Evolutionary conservation across 2,113 vertebrate species (phyloP).

Genomic region (Hemibagrus wyckioides): DNA sequence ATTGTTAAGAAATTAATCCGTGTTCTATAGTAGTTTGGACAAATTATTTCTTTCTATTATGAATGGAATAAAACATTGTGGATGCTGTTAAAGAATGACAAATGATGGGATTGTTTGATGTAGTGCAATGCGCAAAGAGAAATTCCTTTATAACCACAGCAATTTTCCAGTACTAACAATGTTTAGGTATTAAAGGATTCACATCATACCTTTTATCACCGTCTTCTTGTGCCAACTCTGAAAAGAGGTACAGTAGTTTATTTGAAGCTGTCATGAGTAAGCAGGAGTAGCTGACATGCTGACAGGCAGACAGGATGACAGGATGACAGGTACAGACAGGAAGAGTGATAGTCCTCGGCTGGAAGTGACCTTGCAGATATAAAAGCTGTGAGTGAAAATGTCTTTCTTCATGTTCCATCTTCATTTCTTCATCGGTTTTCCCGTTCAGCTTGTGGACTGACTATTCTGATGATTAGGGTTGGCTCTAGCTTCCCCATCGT

Average conservation of each 20-base stretch:
- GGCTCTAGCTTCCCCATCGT: neutral
- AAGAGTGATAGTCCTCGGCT: constrained; percentile 40
- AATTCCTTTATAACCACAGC: neutral
- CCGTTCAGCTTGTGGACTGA: constrained; percentile 20
- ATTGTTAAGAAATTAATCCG: neutral
- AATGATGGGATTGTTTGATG: neutral
- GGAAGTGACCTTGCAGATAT: constrained; percentile 2
- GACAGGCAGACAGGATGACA: neutral
- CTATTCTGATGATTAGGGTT: constrained; percentile 46
- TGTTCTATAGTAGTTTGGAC: neutral
- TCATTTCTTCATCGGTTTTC: neutral
- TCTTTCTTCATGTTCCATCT: constrained; percentile 49
- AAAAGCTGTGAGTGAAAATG: constrained; percentile 39
- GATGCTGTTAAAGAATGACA: neutral
- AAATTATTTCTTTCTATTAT: neutral
- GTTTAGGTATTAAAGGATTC: neutral
- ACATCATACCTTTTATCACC: neutral
- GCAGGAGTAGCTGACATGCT: neutral
- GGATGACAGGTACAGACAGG: neutral
- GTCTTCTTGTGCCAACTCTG: neutral
- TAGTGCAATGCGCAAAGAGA: neutral
- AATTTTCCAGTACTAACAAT: neutral
- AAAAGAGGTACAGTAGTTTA: neutral
- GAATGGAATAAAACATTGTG: neutral
- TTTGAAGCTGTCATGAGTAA: constrained; percentile 8